These are phyloP conservation scores for Gandaritis pyraliata DNA, from an alignment of 2,888 invertebrate genomes.

Conservation along the genomic window DNA sequence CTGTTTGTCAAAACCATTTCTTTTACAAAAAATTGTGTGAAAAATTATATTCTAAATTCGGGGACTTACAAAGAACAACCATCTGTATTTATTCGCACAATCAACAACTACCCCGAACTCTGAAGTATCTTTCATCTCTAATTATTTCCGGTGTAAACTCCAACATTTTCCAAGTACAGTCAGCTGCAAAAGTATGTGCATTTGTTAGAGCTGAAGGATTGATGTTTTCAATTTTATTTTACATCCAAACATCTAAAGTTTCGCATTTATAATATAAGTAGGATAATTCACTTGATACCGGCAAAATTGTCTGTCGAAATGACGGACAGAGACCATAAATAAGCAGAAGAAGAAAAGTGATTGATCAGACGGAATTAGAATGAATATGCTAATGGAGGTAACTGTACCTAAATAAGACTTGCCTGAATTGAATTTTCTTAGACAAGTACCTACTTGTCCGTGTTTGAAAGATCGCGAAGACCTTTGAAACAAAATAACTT, in stretches of 20 bases:
- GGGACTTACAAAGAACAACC: neutral
- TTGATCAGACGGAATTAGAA: neutral
- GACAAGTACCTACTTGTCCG: constrained; percentile 34
- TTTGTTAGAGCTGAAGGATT: neutral
- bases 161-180: constrained; percentile 33
- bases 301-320: no score
- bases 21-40: no score
- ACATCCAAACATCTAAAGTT: no score
- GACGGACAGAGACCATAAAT: no score
- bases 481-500: constrained; percentile 55
- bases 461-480: constrained; percentile 38
- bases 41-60: neutral
- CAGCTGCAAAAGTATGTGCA: neutral
- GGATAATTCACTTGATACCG: no score
- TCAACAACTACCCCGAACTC: constrained; percentile 17
- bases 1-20: no score
- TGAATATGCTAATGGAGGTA: neutral
- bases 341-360: no score
- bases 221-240: no score
- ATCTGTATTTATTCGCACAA: constrained; percentile 1
- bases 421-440: constrained; percentile 45
- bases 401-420: constrained; percentile 35
- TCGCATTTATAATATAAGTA: no score
- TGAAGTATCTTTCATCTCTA: constrained; percentile 38
- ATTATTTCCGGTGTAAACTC: constrained; percentile 41